A percentile compares a stretch with the other conserved stretches of the same genome.
Conservation (phyloP, 2,113 vertebrate species). For the Falcunculus frontatus region DNA sequence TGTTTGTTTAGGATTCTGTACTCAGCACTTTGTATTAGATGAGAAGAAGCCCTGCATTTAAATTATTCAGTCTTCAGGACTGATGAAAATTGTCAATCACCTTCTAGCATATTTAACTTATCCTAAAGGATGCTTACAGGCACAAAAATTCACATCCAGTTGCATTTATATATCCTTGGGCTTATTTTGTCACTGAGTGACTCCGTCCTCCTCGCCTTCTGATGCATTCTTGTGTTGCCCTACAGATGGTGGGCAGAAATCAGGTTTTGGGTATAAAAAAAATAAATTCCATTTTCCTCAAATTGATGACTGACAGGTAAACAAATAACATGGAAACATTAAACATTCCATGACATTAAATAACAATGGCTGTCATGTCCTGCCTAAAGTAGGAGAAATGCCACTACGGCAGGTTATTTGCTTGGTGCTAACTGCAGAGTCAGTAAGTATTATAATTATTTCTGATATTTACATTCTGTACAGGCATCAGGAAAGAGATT, state of each 20-base stretch:
- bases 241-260: not conserved
- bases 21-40: slow-evolving; percentile 43
- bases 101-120: slow-evolving; percentile 12
- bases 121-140: slow-evolving; percentile 30
- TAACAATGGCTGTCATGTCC: not conserved
- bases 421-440: not conserved
- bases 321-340: not conserved
- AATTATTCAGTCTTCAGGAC: slow-evolving; percentile 33
- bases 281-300: not conserved
- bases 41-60: not conserved
- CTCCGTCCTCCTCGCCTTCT: not conserved
- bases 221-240: not conserved
- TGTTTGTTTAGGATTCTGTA: slow-evolving; percentile 43
- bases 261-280: not conserved
- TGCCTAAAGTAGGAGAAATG: not conserved
- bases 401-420: not conserved
- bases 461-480: not conserved
- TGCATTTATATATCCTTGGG: not conserved
- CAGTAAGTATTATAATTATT: not conserved
- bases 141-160: not conserved
- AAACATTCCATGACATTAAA: not conserved
- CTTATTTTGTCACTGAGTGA: not conserved
- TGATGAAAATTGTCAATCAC: slow-evolving; percentile 52
- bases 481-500: not conserved
- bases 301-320: not conserved